Evolutionary conservation across 2,113 vertebrate genomes (phyloP).

Genomic region (Scomber japonicus): DNA sequence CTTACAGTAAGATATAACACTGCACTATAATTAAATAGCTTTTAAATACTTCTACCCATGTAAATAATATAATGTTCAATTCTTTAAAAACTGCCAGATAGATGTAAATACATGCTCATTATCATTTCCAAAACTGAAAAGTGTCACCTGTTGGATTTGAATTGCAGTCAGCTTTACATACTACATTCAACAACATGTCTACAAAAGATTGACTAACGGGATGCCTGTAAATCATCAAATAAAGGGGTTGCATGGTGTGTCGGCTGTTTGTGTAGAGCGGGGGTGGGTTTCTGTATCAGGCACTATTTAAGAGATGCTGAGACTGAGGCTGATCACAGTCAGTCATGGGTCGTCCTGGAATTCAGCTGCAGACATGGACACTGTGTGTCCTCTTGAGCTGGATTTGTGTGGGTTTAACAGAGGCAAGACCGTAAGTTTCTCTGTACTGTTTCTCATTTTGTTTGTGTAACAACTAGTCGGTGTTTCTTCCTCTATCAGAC

Average conservation of each 20-base stretch:
- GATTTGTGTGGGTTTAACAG: constrained; percentile 24
- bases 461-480: not conserved
- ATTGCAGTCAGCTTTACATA: not conserved
- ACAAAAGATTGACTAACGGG: constrained; percentile 19
- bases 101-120: too few species aligned
- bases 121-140: not conserved
- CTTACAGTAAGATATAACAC: not conserved
- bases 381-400: constrained; percentile 59
- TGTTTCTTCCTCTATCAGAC: not conserved
- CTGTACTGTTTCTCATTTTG: not conserved
- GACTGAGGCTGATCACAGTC: constrained; percentile 19
- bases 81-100: not conserved
- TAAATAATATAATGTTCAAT: not conserved
- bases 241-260: not conserved
- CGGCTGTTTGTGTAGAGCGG: not conserved
- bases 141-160: not conserved
- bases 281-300: not conserved
- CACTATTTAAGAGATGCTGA: constrained; percentile 52
- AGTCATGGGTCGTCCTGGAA: constrained; percentile 64
- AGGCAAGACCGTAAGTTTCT: constrained; percentile 69
- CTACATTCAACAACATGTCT: not conserved
- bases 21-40: not conserved
- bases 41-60: not conserved
- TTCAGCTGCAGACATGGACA: constrained; percentile 55
- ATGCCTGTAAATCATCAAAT: not conserved